Percentiles rank a stretch among this genome's conserved stretches.
Evolutionary conservation across 2,113 vertebrate genomes (phyloP).

Genomic region (Leucoraja erinaceus): DNA sequence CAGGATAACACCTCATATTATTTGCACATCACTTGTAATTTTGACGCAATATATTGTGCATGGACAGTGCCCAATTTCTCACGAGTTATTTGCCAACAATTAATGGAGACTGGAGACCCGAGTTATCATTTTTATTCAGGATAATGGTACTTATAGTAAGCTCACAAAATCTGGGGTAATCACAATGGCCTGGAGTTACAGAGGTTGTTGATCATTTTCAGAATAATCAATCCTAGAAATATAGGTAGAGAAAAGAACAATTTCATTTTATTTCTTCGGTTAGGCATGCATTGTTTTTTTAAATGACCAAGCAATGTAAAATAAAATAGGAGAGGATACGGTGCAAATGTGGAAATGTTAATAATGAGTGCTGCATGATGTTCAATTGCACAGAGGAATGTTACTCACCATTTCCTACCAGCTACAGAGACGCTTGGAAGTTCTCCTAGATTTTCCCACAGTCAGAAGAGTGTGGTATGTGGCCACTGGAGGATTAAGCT

Average conservation of each 20-base stretch:
- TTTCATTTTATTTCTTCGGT: background rate
- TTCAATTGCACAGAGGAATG: background rate
- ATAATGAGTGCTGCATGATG: background rate
- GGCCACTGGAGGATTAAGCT: slow-evolving; percentile 59
- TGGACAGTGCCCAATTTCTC: background rate
- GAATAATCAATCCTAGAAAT: background rate
- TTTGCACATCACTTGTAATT: background rate
- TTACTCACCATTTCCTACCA: background rate
- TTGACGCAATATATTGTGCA: background rate
- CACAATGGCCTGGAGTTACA: background rate
- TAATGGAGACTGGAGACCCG: background rate
- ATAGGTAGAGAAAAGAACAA: background rate
- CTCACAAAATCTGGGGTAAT: background rate
- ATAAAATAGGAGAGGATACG: background rate
- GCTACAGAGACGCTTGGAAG: slow-evolving; percentile 39
- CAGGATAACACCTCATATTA: background rate
- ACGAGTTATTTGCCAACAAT: background rate
- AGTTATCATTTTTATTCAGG: background rate
- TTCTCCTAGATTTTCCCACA: slow-evolving; percentile 65
- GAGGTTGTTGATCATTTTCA: background rate
- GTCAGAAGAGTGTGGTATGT: slow-evolving; percentile 49
- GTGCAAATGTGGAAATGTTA: background rate
- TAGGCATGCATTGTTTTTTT: background rate
- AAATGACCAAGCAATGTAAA: background rate
- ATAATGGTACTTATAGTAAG: background rate